These are phyloP conservation scores for Pristionchus fissidentatus DNA, from an alignment of 2,888 invertebrate genomes.

Conservation along the genomic window DNA sequence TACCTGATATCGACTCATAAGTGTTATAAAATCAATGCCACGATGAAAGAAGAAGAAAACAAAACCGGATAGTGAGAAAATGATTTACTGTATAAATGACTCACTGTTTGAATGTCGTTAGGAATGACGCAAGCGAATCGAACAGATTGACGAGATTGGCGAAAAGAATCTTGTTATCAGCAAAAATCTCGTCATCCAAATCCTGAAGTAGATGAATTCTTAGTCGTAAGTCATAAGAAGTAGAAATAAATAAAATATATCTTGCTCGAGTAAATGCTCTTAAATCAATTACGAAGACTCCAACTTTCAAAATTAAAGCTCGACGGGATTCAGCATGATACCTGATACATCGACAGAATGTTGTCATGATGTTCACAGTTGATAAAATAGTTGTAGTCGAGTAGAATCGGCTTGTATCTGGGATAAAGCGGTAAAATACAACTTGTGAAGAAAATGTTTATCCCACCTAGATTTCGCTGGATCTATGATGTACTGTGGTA, in stretches of 20 bases:
- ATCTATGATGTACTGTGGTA: constrained; percentile 40
- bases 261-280: not conserved
- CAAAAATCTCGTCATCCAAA: constrained; percentile 46
- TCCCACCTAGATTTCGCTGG: constrained; percentile 32
- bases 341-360: constrained; percentile 39
- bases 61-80: not conserved
- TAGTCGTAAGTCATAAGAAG: not conserved
- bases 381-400: constrained; percentile 48
- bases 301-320: not conserved
- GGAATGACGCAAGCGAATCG: constrained; percentile 43
- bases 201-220: constrained; percentile 7
- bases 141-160: constrained; percentile 40
- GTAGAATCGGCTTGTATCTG: constrained; percentile 42
- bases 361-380: constrained; percentile 35
- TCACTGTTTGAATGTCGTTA: constrained; percentile 48
- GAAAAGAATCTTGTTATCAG: constrained; percentile 41
- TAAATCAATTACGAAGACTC: not conserved
- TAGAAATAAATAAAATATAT: not conserved
- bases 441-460: not conserved
- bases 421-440: not conserved
- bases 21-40: not conserved
- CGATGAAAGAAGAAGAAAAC: not conserved
- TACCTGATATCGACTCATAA: constrained; percentile 4
- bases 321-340: not conserved
- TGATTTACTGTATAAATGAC: not conserved